These are phyloP conservation scores for Dryobotodes eremita DNA, from an alignment of 2,888 invertebrate genomes.

Conservation along the genomic window DNA sequence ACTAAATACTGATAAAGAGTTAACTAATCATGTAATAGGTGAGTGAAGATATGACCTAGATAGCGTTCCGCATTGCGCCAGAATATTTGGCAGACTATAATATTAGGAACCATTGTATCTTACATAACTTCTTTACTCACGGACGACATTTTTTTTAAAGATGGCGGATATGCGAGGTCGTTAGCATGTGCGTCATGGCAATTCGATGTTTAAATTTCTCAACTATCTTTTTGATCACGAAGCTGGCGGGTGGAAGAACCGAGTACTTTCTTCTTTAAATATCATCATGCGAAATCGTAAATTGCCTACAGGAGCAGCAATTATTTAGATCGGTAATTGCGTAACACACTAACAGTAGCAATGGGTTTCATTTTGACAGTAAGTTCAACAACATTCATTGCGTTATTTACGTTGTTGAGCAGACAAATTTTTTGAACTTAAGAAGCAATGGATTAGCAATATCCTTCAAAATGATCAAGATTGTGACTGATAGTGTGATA, in stretches of 20 bases:
- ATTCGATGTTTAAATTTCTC: slow-evolving; percentile 14
- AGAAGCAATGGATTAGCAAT: too few relatives aligned
- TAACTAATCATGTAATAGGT: slow-evolving; percentile 22
- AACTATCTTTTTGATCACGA: not conserved
- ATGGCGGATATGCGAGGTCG: slow-evolving; percentile 34
- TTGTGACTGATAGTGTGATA: too few relatives aligned
- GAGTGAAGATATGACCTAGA: slow-evolving; percentile 40
- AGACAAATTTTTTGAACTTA: too few relatives aligned
- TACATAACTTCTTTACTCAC: slow-evolving; percentile 17
- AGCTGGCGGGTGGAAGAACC: not conserved
- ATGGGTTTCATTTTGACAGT: too few relatives aligned
- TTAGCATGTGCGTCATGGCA: slow-evolving; percentile 12
- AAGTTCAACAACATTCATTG: too few relatives aligned
- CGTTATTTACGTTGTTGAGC: too few relatives aligned
- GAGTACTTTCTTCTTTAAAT: not conserved
- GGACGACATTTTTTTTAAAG: slow-evolving; percentile 28
- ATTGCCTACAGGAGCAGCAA: too few relatives aligned
- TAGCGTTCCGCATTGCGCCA: slow-evolving; percentile 49
- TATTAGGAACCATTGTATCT: slow-evolving; percentile 16
- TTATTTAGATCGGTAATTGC: too few relatives aligned
- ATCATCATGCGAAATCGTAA: too few relatives aligned
- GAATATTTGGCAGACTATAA: slow-evolving; percentile 36
- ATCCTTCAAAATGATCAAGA: too few relatives aligned
- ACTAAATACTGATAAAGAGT: slow-evolving; percentile 33
- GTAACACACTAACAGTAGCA: too few relatives aligned